These are phyloP conservation scores for Catamblyrhynchus diadema DNA, from an alignment of 2,797 vertebrate species.

Conservation along the genomic window DNA sequence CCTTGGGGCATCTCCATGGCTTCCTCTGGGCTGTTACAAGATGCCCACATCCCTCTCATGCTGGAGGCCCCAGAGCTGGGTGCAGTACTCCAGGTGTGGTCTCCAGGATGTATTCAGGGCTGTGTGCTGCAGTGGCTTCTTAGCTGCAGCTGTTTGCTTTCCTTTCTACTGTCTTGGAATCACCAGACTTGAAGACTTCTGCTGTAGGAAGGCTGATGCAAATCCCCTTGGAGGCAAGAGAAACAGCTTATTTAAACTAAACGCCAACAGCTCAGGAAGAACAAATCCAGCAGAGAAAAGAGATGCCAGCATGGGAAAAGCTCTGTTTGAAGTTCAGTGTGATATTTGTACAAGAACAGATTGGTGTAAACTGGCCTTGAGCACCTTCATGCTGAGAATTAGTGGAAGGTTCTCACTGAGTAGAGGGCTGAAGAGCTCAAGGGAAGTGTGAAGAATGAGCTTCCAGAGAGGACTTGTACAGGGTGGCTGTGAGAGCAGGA, in stretches of 20 bases:
- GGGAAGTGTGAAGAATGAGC: not conserved
- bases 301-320: not conserved
- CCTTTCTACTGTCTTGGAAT: not conserved
- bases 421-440: not conserved
- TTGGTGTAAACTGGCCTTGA: not conserved
- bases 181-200: not conserved
- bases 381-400: not conserved
- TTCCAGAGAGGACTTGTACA: not conserved
- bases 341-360: not conserved
- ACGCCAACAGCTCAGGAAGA: not conserved
- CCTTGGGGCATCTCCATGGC: accelerated
- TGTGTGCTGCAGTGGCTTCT: not conserved
- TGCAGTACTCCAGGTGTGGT: not conserved
- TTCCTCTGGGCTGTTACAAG: not conserved
- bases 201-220: not conserved
- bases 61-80: not conserved
- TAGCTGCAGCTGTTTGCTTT: not conserved
- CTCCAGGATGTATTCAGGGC: not conserved
- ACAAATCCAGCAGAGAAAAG: not conserved
- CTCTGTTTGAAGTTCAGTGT: not conserved
- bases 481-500: not conserved
- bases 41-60: not conserved
- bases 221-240: not conserved
- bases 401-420: not conserved
- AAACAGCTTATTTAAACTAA: not conserved